These are phyloP conservation scores for Epinephelus malabaricus DNA, from an alignment of 2,797 vertebrate genomes.

Conservation along the genomic window DNA sequence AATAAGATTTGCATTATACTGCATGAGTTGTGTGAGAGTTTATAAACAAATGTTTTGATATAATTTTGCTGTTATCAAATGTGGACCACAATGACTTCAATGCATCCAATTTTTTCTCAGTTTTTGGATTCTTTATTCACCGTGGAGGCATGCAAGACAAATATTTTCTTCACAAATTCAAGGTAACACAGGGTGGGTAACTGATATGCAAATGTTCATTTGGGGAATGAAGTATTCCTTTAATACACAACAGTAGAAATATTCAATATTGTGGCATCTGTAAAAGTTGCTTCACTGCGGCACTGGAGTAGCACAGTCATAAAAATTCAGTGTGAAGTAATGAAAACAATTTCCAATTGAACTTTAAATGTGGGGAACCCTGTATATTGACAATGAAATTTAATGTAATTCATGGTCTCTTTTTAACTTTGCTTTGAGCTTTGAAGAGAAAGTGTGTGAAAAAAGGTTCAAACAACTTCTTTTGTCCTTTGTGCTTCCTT, in stretches of 20 bases:
- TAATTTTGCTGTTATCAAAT: too few species aligned
- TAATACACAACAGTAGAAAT: background rate
- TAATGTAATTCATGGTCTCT: slow-evolving; percentile 1
- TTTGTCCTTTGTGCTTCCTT: background rate
- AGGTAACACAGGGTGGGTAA: too few species aligned
- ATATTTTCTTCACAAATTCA: too few species aligned
- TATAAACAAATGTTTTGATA: too few species aligned
- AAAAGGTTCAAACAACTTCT: background rate
- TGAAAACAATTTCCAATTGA: slow-evolving; percentile 29
- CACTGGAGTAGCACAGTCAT: background rate
- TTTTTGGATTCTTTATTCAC: too few species aligned
- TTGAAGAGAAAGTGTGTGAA: background rate
- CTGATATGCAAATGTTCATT: too few species aligned
- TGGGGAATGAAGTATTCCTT: too few species aligned
- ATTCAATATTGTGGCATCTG: background rate
- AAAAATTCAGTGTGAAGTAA: background rate
- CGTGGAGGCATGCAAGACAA: too few species aligned
- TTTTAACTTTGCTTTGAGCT: slow-evolving; percentile 8
- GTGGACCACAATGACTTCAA: too few species aligned
- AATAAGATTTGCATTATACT: too few species aligned
- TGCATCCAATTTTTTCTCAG: too few species aligned
- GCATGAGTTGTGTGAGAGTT: too few species aligned
- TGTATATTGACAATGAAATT: slow-evolving; percentile 25
- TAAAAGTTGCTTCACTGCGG: slow-evolving; percentile 16
- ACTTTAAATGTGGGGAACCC: background rate